Conservation (phyloP, 2,113 vertebrate genomes). For the Amphiprion ocellaris region DNA sequence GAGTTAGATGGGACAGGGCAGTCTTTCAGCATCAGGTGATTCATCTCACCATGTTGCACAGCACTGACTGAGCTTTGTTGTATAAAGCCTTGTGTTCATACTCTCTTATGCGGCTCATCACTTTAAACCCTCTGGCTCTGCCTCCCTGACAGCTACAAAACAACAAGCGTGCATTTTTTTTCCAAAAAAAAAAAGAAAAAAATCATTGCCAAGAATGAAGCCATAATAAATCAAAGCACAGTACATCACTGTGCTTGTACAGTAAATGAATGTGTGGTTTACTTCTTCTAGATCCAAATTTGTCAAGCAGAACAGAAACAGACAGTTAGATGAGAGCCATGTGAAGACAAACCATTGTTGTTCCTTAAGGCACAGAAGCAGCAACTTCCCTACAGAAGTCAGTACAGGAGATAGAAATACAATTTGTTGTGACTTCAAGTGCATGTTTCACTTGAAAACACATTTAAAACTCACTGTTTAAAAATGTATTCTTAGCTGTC, state of each 20-base stretch:
- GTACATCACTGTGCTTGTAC: conserved; percentile 6
- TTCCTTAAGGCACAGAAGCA: background rate
- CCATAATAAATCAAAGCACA: conserved; percentile 14
- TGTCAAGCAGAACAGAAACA: conserved; percentile 11
- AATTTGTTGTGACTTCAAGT: background rate
- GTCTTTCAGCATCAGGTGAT: conserved; percentile 14
- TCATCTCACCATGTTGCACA: conserved; percentile 6
- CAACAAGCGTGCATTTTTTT: conserved; percentile 8
- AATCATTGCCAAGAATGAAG: background rate
- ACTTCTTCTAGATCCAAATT: conserved; percentile 6
- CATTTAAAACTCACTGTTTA: too few relatives aligned
- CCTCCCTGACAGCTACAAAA: conserved; percentile 28
- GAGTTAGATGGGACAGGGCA: background rate
- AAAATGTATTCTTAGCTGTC: conserved; percentile 5
- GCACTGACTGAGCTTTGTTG: conserved; percentile 4
- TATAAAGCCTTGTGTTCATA: background rate
- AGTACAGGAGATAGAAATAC: background rate
- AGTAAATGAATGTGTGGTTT: conserved; percentile 19
- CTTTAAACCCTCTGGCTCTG: conserved; percentile 13
- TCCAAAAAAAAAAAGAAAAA: background rate
- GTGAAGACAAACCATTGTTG: background rate
- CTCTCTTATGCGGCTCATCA: conserved; percentile 9
- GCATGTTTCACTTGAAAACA: too few relatives aligned
- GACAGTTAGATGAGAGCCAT: background rate
- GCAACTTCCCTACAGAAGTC: background rate